phyloP scores from a whole-genome alignment of 2,888 invertebrate genomes.

The Microctonus aethiopoides region DNA sequence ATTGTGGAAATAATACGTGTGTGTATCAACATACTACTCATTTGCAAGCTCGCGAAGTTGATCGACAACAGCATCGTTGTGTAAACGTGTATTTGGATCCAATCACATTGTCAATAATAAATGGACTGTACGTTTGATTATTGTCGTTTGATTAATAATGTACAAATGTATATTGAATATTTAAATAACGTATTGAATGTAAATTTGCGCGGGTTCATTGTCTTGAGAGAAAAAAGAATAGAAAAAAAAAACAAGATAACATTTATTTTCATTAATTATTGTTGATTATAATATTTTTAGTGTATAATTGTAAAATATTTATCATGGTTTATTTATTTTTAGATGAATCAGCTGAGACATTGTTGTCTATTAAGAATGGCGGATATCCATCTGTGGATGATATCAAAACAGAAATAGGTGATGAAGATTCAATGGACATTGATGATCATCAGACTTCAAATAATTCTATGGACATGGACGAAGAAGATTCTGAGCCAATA shows the following conservation, averaged over 20 bases:
- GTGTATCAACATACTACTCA: slow-evolving; percentile 22
- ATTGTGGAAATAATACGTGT: slow-evolving; percentile 24
- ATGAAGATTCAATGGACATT: slow-evolving; percentile 72
- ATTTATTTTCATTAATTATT: too few species aligned
- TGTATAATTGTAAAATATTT: slow-evolving; percentile 5
- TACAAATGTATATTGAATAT: too few species aligned
- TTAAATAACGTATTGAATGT: too few species aligned
- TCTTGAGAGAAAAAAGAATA: not conserved
- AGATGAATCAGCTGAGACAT: slow-evolving; percentile 71
- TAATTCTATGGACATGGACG: slow-evolving; percentile 68
- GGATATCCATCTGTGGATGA: slow-evolving; percentile 60
- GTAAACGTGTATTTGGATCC: slow-evolving; percentile 5
- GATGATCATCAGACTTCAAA: slow-evolving; percentile 67
- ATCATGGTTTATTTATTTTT: slow-evolving; percentile 34
- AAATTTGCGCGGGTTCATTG: not conserved
- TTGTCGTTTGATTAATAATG: too few species aligned
- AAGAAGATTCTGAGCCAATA: slow-evolving; percentile 75
- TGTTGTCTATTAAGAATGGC: slow-evolving; percentile 72
- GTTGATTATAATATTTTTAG: slow-evolving; percentile 5
- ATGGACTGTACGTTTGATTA: slow-evolving; percentile 66
- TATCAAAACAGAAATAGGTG: slow-evolving; percentile 48
- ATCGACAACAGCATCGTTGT: slow-evolving; percentile 1
- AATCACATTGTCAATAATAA: slow-evolving; percentile 37
- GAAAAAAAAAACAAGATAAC: too few species aligned
- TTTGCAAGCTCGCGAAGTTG: slow-evolving; percentile 22